Base-by-base conservation (phyloP, 2,888 invertebrate species). In the Zonitis immaculata region DNA sequence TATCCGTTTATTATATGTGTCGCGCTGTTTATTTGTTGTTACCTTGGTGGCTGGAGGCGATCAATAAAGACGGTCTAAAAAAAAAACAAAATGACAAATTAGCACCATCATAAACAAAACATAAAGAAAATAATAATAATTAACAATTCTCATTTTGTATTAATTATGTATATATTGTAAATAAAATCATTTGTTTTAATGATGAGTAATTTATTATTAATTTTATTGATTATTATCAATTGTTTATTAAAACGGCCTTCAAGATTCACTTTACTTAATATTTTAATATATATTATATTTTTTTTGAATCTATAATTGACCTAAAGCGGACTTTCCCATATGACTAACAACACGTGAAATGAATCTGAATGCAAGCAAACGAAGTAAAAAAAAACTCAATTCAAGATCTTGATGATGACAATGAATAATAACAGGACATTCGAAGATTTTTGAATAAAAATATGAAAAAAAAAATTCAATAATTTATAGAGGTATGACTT, bases 301-400 rank as follows among this genome's bases (percentile, higher is more conserved):
- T 35, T 35, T 35, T 18, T n/a, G 18, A 35, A 11, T 35, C 9
- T 35, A 18, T 50, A 51, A 47, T 51, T 51, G 54, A 50, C 54
- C 54, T 51, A 54, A 54, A 16, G 46, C 54, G 54, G 54, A 50
- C 27, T 54, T 54, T 54, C 54, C 54, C 20, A 28, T 35, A 50
- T 54, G 54, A 54, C 54, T 54, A 53, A 53, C 16, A 16, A 35
- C 11, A 28, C 44, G 49, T 22, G 44, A 49, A 46, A 32, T 32
- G 35, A 53, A 42, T 49, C 45, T 48, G 22, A 44, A 48, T 45
- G 51, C 51, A 44, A 28, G 16, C 7, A 18, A 18, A 9, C 18
- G 9, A 8, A 1, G 0, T 18, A 35, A 18, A 35, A 35, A 35
- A 35, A 6, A 18, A 14, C n/a, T n/a, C n/a, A n/a, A n/a, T n/a